These are phyloP conservation scores for Paraplagusia blochii DNA, from an alignment of 2,113 vertebrate genomes.

Conservation along the genomic window DNA sequence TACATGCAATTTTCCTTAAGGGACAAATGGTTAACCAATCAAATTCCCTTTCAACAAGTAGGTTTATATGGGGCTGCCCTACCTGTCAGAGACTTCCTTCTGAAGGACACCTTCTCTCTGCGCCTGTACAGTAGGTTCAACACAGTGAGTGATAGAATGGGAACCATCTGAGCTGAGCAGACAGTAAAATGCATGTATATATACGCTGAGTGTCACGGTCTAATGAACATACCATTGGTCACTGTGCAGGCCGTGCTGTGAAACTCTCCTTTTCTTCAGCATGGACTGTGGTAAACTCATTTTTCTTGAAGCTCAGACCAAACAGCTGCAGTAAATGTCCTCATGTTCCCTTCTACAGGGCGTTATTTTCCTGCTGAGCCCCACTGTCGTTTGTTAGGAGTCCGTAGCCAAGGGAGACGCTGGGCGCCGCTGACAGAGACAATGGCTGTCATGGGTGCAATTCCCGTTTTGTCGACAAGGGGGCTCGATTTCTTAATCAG, in stretches of 20 bases:
- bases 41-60: no score
- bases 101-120: conserved; percentile 32
- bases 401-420: conserved; percentile 48
- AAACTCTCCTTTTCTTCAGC: conserved; percentile 68
- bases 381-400: conserved; percentile 36
- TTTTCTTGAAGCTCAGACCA: not conserved
- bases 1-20: not conserved
- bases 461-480: conserved; percentile 11
- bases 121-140: conserved; percentile 37
- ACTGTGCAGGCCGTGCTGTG: conserved; percentile 40
- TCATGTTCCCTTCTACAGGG: not conserved
- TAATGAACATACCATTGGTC: conserved; percentile 44
- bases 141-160: not conserved
- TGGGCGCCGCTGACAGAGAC: not conserved
- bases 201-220: not conserved
- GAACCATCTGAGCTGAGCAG: no score
- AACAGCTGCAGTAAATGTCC: not conserved
- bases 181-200: not conserved
- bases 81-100: conserved; percentile 59
- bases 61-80: not conserved
- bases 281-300: conserved; percentile 76
- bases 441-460: no score
- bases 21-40: no score
- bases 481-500: conserved; percentile 8
- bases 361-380: not conserved